These are phyloP conservation scores for Hexactinellida sp. DNA, from an alignment of 37 sponge, comb jelly and placozoan genomes.

Conservation along the genomic window DNA sequence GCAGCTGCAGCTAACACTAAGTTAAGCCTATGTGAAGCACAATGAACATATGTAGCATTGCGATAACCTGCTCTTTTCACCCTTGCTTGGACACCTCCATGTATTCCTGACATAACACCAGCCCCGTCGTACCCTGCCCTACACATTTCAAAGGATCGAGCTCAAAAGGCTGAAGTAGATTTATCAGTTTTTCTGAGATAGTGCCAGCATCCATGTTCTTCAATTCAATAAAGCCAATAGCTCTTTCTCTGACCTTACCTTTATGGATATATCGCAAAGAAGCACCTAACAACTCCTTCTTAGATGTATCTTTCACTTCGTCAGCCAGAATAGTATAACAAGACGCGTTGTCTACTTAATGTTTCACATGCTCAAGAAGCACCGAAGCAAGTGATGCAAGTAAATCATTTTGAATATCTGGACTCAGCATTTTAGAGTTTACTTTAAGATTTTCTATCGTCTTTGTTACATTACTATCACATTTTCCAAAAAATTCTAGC, in stretches of 20 bases:
- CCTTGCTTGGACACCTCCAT: neutral
- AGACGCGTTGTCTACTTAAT: neutral
- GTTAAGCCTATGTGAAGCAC: neutral
- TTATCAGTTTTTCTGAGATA: neutral
- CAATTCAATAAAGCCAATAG: neutral
- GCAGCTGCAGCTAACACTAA: neutral
- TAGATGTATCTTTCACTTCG: too few species aligned
- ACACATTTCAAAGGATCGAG: constrained; percentile 17
- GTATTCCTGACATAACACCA: constrained; percentile 1
- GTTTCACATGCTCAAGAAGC: neutral
- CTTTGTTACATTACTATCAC: neutral
- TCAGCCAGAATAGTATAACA: neutral
- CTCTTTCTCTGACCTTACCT: neutral
- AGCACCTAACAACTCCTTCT: neutral
- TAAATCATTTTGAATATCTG: neutral
- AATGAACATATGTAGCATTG: neutral
- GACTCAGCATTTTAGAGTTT: neutral
- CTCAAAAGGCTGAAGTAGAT: constrained; percentile 12
- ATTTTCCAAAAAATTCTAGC: neutral
- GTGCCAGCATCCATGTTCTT: neutral
- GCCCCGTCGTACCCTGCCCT: constrained; percentile 14
- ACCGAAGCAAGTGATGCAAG: neutral
- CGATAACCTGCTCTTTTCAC: constrained; percentile 15
- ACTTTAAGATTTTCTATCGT: neutral
- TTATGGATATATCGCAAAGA: neutral